Base-by-base conservation (phyloP, 1,140 invertebrate genomes). In the Oscheius sp. region DNA sequence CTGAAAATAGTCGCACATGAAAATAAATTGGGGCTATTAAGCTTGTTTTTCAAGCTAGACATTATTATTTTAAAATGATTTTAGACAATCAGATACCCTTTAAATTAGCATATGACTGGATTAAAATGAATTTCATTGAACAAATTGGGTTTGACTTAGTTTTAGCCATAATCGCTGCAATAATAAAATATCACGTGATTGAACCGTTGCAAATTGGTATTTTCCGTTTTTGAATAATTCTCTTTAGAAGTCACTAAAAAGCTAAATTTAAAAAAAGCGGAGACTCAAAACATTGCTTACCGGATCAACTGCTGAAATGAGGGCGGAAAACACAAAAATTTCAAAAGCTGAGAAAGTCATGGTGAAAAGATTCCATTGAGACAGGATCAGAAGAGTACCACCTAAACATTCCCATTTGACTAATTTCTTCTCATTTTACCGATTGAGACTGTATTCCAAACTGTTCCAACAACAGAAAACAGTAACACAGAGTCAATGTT, bases 221-320 rank as follows among this genome's bases (percentile, higher is more conserved):
- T 18, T 45, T 45, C 15, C 42, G 42, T 45, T 45, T 45, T 45
- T 45, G 18, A 15, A 45, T 18, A 45, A 45, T 45, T 23, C 18
- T 18, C 42, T 45, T 18, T 45, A 18, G 42, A 45, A 45, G 42
- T 45, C n/a, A n/a, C n/a, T n/a, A n/a, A n/a, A n/a, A n/a, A n/a
- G n/a, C n/a, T n/a, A n/a, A n/a, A n/a, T n/a, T n/a, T n/a, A n/a
- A n/a, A n/a, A n/a, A n/a, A n/a, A n/a, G n/a, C n/a, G n/a, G n/a
- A n/a, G n/a, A n/a, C n/a, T n/a, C n/a, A n/a, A n/a, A n/a, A n/a
- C n/a, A n/a, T 46, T 7, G 52, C 34, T 31, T 26, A 71, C 95
- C 7, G 96, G 96, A 87, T 99, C 96, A 28, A 99, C 96, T 10
- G 95, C 95, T 18, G 94, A 96, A 81, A 99, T 96, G 13, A 98